A percentile compares a stretch with the other conserved stretches of the same genome.
These are phyloP conservation scores for Manis javanica DNA, from an alignment of 2,797 vertebrate genomes.

Conservation along the genomic window DNA sequence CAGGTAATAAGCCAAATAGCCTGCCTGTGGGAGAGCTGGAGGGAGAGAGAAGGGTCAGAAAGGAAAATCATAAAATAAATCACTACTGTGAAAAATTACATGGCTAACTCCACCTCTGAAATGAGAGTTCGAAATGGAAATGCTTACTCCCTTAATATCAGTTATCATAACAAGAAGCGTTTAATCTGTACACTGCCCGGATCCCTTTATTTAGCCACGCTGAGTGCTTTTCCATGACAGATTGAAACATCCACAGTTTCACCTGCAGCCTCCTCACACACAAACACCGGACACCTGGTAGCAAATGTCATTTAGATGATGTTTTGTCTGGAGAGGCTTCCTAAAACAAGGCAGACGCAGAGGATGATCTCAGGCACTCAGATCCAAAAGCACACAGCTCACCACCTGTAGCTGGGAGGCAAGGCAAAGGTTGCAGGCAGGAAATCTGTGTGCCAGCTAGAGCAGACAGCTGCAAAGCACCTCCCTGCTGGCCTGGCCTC, in stretches of 20 bases:
- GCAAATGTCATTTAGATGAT: neutral
- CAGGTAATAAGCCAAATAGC: neutral
- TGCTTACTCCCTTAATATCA: neutral
- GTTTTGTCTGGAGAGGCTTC: conserved; percentile 55
- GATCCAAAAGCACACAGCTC: conserved; percentile 26
- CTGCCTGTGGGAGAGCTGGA: conserved; percentile 15
- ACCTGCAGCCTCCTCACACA: neutral
- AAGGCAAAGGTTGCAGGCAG: neutral
- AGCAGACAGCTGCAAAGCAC: no score
- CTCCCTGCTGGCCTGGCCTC: neutral
- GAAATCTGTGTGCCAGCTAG: neutral
- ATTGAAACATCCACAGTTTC: conserved; percentile 43
- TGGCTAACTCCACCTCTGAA: neutral
- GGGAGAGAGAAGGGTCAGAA: conserved; percentile 17
- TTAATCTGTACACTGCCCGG: neutral
- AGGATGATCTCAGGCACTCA: neutral
- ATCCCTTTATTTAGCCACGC: accelerated
- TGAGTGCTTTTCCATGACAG: conserved; percentile 5
- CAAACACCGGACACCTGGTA: conserved; percentile 15
- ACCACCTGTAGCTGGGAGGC: conserved; percentile 38
- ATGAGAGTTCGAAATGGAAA: conserved; percentile 34
- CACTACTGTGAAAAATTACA: neutral
- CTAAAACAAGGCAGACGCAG: neutral
- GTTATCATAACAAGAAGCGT: neutral
- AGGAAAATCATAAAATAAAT: conserved; percentile 44